These are phyloP conservation scores for Dolichotis patagonum DNA, from an alignment of 2,113 vertebrate genomes.

Conservation along the genomic window DNA sequence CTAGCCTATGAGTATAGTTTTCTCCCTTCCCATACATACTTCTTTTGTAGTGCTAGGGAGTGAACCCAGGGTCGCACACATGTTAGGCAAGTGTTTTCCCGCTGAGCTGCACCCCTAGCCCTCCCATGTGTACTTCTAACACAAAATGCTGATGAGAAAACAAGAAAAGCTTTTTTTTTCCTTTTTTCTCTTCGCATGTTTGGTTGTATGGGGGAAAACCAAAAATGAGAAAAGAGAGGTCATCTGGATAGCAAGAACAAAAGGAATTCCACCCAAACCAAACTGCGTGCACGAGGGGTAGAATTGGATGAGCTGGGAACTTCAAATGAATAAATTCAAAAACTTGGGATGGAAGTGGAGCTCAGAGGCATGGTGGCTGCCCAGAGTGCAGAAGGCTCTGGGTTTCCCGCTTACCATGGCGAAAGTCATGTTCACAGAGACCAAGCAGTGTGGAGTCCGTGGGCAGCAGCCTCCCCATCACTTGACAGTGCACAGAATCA, in stretches of 20 bases:
- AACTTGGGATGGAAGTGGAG: neutral
- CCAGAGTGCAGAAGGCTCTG: neutral
- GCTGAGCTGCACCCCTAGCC: too few species aligned
- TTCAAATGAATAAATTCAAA: neutral
- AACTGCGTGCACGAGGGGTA: rapidly evolving
- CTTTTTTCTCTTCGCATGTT: neutral
- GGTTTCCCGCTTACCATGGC: neutral
- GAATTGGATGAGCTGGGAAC: neutral
- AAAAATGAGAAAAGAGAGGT: neutral
- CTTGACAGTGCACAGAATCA: neutral
- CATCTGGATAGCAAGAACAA: neutral
- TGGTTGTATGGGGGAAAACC: neutral
- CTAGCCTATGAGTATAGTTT: neutral
- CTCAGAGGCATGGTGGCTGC: neutral
- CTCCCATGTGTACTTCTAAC: neutral
- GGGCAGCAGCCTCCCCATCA: too few species aligned
- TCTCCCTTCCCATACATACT: neutral
- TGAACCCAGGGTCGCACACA: too few species aligned
- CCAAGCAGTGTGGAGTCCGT: neutral
- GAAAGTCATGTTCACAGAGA: neutral
- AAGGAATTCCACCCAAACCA: neutral
- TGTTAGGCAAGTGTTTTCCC: too few species aligned
- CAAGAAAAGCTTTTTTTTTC: neutral
- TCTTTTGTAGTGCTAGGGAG: neutral
- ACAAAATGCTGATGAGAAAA: neutral